Conservation (phyloP, 2,797 vertebrate genomes). For the Lepilemur ruficaudatus region DNA sequence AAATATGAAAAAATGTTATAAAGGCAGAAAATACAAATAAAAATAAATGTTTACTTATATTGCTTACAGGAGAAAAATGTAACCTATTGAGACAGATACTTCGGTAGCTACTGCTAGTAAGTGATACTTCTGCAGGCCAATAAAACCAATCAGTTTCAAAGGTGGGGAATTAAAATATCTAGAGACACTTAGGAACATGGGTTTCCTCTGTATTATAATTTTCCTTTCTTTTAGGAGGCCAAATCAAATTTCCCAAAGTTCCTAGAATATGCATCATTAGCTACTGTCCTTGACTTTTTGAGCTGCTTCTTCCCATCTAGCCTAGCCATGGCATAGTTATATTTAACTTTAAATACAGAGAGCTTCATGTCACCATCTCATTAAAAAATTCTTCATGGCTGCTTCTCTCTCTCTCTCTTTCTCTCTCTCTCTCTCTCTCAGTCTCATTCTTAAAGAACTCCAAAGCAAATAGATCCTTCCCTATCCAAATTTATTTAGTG, state of each 20-base stretch:
- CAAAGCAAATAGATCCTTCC: neutral
- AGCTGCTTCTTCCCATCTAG: neutral
- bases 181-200: neutral
- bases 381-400: neutral
- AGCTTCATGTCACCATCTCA: neutral
- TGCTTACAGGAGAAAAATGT: neutral
- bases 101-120: neutral
- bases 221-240: neutral
- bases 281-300: neutral
- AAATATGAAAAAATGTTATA: neutral
- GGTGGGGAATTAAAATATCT: neutral
- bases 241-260: neutral
- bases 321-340: neutral
- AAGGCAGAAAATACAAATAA: slow-evolving; percentile 1
- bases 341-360: slow-evolving; percentile 1
- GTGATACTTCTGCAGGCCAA: neutral
- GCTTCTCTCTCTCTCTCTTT: neutral
- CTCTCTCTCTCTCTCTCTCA: neutral
- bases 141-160: neutral
- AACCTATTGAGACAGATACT: neutral
- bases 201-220: neutral
- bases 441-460: neutral
- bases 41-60: neutral
- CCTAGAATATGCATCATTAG: neutral
- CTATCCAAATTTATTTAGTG: neutral